These are phyloP conservation scores for Aegithalos caudatus DNA, from an alignment of 2,113 vertebrate genomes.

Conservation along the genomic window DNA sequence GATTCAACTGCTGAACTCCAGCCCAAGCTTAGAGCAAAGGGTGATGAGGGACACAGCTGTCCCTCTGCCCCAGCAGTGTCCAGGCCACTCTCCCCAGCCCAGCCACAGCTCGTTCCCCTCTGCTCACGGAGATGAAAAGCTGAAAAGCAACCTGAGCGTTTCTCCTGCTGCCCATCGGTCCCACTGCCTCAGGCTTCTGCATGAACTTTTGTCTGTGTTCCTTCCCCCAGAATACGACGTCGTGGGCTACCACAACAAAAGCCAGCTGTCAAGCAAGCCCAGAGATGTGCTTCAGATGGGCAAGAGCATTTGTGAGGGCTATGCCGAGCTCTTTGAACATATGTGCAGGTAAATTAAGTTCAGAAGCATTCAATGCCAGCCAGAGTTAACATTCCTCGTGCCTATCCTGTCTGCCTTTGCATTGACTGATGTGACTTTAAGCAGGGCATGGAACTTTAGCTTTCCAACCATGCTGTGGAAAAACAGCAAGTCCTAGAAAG, in stretches of 20 bases:
- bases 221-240: slow-evolving; percentile 75
- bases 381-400: not conserved
- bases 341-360: slow-evolving; percentile 81
- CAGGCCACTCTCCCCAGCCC: not conserved
- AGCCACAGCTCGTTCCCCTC: rapidly evolving
- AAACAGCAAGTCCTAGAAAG: slow-evolving; percentile 71
- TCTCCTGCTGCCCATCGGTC: not conserved
- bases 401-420: slow-evolving; percentile 6
- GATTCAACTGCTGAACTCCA: not conserved
- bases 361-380: not conserved
- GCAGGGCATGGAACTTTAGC: slow-evolving; percentile 19
- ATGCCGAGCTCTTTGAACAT: slow-evolving; percentile 75
- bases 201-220: not conserved
- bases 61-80: not conserved
- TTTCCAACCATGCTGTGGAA: slow-evolving; percentile 63
- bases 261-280: slow-evolving; percentile 56
- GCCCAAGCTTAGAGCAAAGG: not conserved
- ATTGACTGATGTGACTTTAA: not conserved
- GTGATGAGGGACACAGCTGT: not conserved
- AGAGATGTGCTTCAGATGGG: slow-evolving; percentile 70
- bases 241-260: slow-evolving; percentile 72
- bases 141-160: rapidly evolving
- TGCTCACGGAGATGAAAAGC: rapidly evolving
- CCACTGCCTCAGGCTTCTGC: not conserved
- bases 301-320: slow-evolving; percentile 81